Evolutionary conservation across 2,888 invertebrate species (phyloP), one percentile per base, ranked within the genome.

Genomic region (Andrena marginata): DNA sequence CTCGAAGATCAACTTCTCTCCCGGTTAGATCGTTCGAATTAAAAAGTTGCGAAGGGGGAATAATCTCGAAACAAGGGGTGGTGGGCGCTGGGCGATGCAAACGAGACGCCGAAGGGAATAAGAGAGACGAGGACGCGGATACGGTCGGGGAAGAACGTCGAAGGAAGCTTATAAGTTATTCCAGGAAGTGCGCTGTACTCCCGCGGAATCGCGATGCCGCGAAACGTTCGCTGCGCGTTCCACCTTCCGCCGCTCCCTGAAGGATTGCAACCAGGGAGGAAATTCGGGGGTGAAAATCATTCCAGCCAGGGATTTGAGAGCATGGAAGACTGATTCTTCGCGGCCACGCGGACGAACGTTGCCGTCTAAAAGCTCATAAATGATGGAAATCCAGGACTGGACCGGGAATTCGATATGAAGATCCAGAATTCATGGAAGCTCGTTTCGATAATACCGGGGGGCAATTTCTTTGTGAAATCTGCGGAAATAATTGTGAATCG

Each of bases 331-430:
- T 26, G 68, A 68, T 33, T 56, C 26, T 26, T 23, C 68, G 35
- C 20, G 23, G 62, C 42, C 42, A 26, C 23, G 13, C 59, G 26
- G 42, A 42, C 33, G 59, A 51, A 69, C 59, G 73, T 80, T 76
- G 42, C 65, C 51, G 73, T 49, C 51, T 81, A 79, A 82, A 77
- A 77, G 70, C 63, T 67, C 73, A 85, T 87, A 73, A 85, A 87
- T 87, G 82, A 86, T 82, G 85, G 79, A 82, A 70, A 84, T 81
- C 72, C 48, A 48, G 70, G 60, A 23, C 48, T 77, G 35, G 81
- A 48, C 63, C 33, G 48, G 69, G 67, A 86, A 81, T 82, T 82
- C 73, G 77, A 84, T 83, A 70, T 75, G 77, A 84, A 77, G 63
- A 75, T 71, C 49, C 72, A 31, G 51, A 65, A 70, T 67, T 79